Evolutionary conservation across 2,797 vertebrate genomes (phyloP).

Genomic region (Anolis apletophallus): DNA sequence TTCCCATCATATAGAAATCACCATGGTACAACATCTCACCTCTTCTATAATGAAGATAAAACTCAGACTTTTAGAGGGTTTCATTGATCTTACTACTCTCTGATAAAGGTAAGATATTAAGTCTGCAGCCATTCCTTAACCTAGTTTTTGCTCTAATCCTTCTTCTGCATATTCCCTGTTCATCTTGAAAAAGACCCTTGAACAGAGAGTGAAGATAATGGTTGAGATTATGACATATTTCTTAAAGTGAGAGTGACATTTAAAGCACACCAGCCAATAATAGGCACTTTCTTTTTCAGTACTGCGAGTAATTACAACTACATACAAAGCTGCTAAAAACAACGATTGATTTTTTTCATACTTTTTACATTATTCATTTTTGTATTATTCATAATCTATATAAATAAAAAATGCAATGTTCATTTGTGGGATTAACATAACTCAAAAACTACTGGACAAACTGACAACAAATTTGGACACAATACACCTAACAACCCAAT

Average conservation of each 20-base stretch:
- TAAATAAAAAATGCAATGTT: too few relatives aligned
- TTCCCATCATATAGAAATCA: constrained; percentile 6
- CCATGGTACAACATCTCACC: constrained; percentile 33
- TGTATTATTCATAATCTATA: neutral
- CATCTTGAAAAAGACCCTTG: neutral
- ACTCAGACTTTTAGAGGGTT: constrained; percentile 16
- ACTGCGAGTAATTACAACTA: neutral
- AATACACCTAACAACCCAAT: too few relatives aligned
- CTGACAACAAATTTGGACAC: too few relatives aligned
- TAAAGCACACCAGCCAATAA: constrained; percentile 18
- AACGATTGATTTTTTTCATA: neutral
- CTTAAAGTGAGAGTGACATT: neutral
- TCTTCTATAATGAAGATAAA: constrained; percentile 28
- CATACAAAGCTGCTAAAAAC: neutral
- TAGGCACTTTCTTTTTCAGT: constrained; percentile 16
- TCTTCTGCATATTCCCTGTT: neutral
- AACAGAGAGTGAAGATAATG: neutral
- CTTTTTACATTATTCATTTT: neutral
- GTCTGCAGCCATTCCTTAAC: constrained; percentile 28
- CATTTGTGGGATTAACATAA: too few relatives aligned
- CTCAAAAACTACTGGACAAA: too few relatives aligned
- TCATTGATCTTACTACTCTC: neutral
- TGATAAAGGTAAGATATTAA: neutral
- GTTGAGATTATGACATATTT: constrained; percentile 41
- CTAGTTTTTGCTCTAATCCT: neutral